Percentiles rank a stretch among this genome's conserved stretches.
Conservation (phyloP, 2,888 invertebrate genomes). For the Augiades crinisus region DNA sequence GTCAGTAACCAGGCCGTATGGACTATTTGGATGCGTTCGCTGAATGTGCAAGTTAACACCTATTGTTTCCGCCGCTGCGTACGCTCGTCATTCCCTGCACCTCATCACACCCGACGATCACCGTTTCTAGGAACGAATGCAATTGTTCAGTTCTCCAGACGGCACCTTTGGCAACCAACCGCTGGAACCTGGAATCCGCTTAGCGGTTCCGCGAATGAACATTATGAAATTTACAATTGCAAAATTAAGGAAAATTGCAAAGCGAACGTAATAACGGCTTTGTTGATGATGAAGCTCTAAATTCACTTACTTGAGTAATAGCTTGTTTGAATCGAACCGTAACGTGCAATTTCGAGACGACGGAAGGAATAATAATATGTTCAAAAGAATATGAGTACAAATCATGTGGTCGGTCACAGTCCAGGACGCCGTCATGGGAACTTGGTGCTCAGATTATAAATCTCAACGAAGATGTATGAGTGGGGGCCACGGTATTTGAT, state of each 20-base stretch:
- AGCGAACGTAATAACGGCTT: constrained; percentile 30
- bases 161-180: constrained; percentile 45
- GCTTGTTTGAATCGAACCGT: constrained; percentile 6
- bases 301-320: constrained; percentile 12
- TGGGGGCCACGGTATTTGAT: constrained; percentile 46
- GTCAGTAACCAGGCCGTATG: constrained; percentile 54
- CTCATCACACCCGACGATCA: constrained; percentile 36
- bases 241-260: constrained; percentile 47
- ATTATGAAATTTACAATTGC: constrained; percentile 37
- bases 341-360: constrained; percentile 13
- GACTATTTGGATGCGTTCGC: constrained; percentile 41
- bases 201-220: constrained; percentile 40
- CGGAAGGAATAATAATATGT: background rate
- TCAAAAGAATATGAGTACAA: constrained; percentile 24
- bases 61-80: constrained; percentile 50
- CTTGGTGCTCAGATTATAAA: constrained; percentile 52
- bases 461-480: constrained; percentile 46
- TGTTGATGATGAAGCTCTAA: constrained; percentile 2
- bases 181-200: constrained; percentile 37
- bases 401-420: constrained; percentile 43
- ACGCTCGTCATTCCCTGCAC: constrained; percentile 4
- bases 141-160: constrained; percentile 59
- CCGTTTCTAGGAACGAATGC: constrained; percentile 53
- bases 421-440: constrained; percentile 72
- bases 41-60: constrained; percentile 57